Percentiles rank a stretch among this genome's conserved stretches.
Conservation (phyloP, 2,888 invertebrate species). For the Brenthis hecate region DNA sequence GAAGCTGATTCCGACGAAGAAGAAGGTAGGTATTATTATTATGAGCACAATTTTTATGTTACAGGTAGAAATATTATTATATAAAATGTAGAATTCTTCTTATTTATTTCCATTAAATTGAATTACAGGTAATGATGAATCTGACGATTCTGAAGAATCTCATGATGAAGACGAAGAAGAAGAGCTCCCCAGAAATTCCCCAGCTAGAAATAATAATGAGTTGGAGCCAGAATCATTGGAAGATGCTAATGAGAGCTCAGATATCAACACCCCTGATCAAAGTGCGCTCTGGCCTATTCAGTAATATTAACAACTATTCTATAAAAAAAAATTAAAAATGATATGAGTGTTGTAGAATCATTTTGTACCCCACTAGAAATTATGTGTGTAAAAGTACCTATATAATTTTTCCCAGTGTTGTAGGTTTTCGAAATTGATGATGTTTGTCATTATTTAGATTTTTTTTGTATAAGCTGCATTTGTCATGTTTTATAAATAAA, state of each 20-base stretch:
- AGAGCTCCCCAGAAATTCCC: conserved; percentile 72
- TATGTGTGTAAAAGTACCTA: no score
- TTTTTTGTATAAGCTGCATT: no score
- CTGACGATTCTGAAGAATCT: conserved; percentile 81
- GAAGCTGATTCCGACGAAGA: conserved; percentile 83
- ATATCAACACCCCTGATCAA: conserved; percentile 65
- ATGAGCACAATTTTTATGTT: background rate
- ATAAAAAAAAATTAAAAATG: background rate
- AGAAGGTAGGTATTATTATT: conserved; percentile 71
- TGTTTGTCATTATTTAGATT: no score
- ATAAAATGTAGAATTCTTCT: background rate
- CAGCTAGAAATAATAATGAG: conserved; percentile 71
- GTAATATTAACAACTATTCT: background rate
- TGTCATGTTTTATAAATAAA: no score
- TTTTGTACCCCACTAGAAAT: no score
- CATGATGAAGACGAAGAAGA: conserved; percentile 84
- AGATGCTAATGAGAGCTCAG: conserved; percentile 65
- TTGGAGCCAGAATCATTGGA: conserved; percentile 68
- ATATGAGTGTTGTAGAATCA: no score
- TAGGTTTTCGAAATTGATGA: no score
- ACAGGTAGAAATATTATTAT: no score
- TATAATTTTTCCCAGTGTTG: no score
- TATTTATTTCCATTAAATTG: background rate
- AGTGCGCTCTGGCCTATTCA: conserved; percentile 59
- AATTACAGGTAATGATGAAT: conserved; percentile 75